Conservation (phyloP, 1,140 invertebrate species). For the Zelostemma sp. region DNA sequence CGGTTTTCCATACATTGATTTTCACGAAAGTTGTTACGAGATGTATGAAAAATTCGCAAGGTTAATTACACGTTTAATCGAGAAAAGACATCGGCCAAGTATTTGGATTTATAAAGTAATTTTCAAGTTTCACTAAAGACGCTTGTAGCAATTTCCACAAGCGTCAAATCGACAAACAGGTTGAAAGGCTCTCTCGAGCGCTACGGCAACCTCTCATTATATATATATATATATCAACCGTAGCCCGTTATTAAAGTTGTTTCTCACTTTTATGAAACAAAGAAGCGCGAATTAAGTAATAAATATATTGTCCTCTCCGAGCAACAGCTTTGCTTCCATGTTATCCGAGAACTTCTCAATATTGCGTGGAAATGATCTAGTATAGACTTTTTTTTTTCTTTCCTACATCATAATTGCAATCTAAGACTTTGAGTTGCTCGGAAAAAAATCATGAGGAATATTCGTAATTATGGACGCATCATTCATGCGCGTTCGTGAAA, state of each 20-base stretch:
- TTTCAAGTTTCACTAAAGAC: slow-evolving; percentile 31
- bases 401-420: no score
- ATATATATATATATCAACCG: slow-evolving; percentile 38
- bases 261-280: slow-evolving; percentile 69
- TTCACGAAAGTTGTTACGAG: no score
- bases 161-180: slow-evolving; percentile 50
- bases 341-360: slow-evolving; percentile 37
- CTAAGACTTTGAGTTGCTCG: no score
- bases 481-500: no score
- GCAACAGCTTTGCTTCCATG: slow-evolving; percentile 44
- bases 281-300: slow-evolving; percentile 68
- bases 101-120: slow-evolving; percentile 24
- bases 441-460: no score
- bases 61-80: no score
- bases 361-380: no score
- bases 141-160: slow-evolving; percentile 48
- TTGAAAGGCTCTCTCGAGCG: slow-evolving; percentile 39
- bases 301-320: slow-evolving; percentile 51
- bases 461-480: no score
- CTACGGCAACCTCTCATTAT: slow-evolving; percentile 53
- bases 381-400: no score
- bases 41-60: no score
- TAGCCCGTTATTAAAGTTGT: slow-evolving; percentile 67
- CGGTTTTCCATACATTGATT: no score
- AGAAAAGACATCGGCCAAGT: neutral